phyloP scores from a whole-genome alignment of 2,797 vertebrate genomes.

The Coracias cyanogaster region DNA sequence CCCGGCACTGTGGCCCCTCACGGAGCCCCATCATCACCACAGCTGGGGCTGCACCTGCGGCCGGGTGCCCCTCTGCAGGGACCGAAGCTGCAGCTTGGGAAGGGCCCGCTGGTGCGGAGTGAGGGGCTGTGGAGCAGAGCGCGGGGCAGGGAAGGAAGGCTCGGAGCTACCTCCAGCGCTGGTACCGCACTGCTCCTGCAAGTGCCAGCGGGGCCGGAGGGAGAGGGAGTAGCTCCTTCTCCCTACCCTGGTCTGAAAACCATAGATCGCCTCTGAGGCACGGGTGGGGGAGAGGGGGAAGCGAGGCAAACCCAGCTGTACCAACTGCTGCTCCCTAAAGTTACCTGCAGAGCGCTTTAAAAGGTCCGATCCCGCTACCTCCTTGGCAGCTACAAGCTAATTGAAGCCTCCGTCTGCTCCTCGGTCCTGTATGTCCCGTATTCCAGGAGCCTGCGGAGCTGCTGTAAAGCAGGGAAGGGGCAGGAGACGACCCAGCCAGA shows the following conservation, averaged over 20 bases:
- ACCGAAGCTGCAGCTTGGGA: background rate
- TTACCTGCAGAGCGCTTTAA: background rate
- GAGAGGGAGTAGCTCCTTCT: background rate
- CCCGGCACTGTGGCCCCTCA: background rate
- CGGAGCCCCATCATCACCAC: slow-evolving; percentile 5
- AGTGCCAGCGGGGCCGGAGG: background rate
- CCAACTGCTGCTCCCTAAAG: background rate
- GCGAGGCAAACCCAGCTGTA: background rate
- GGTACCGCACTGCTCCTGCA: background rate
- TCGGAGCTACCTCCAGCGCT: too few relatives aligned
- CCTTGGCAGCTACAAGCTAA: background rate
- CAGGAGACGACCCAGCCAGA: background rate
- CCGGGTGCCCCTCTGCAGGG: background rate
- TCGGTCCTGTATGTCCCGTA: background rate
- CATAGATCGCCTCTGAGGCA: accelerated
- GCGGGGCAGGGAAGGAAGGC: background rate
- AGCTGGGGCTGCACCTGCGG: background rate
- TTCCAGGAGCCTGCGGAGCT: background rate
- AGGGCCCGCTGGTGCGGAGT: too few relatives aligned
- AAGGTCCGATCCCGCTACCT: accelerated
- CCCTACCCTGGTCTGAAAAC: background rate
- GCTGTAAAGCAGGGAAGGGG: background rate
- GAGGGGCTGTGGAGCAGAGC: background rate
- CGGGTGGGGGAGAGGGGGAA: too few relatives aligned
- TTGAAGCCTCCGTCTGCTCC: background rate